A percentile compares a stretch with the other conserved stretches of the same genome.
Evolutionary conservation across 2,113 vertebrate species (phyloP).

Genomic region (Entosphenus tridentatus): DNA sequence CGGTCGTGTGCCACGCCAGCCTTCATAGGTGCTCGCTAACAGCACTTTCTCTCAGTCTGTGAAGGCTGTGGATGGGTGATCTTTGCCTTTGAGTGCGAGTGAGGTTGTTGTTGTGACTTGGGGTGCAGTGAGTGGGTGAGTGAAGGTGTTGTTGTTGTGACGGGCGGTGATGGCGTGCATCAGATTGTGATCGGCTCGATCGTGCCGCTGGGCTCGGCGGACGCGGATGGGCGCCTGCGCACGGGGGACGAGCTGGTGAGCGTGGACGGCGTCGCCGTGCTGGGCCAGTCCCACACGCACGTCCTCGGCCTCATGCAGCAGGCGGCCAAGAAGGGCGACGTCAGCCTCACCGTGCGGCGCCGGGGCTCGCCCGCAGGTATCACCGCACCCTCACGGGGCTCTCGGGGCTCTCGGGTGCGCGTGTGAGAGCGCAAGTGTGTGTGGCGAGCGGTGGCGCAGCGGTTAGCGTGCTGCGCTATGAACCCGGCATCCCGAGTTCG

Average conservation of each 20-base stretch:
- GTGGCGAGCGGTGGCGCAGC: no score
- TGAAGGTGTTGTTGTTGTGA: no score
- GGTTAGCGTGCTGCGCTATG: no score
- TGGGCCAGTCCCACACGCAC: slow-evolving; percentile 80
- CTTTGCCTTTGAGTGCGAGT: slow-evolving; percentile 13
- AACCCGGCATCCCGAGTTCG: no score
- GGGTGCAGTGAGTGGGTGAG: neutral
- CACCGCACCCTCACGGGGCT: slow-evolving; percentile 9
- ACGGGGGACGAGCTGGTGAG: slow-evolving; percentile 81
- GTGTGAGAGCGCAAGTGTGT: no score
- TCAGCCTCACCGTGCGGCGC: slow-evolving; percentile 75
- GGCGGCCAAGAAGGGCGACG: slow-evolving; percentile 69
- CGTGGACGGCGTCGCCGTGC: slow-evolving; percentile 72
- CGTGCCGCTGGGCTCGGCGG: slow-evolving; percentile 84
- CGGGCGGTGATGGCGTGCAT: neutral
- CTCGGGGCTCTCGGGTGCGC: no score
- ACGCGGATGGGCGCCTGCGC: slow-evolving; percentile 69
- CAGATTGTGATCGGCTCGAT: slow-evolving; percentile 90
- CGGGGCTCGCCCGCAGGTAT: slow-evolving; percentile 45
- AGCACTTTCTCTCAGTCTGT: no score
- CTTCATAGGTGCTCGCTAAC: no score
- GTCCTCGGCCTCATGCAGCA: slow-evolving; percentile 96
- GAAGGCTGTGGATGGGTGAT: slow-evolving; percentile 10
- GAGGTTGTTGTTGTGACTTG: slow-evolving; percentile 9
- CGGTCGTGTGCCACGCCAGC: no score